A percentile compares a stretch with the other conserved stretches of the same genome.
phyloP scores from a whole-genome alignment of 2,113 vertebrate genomes.

The Muscicapa adusta region DNA sequence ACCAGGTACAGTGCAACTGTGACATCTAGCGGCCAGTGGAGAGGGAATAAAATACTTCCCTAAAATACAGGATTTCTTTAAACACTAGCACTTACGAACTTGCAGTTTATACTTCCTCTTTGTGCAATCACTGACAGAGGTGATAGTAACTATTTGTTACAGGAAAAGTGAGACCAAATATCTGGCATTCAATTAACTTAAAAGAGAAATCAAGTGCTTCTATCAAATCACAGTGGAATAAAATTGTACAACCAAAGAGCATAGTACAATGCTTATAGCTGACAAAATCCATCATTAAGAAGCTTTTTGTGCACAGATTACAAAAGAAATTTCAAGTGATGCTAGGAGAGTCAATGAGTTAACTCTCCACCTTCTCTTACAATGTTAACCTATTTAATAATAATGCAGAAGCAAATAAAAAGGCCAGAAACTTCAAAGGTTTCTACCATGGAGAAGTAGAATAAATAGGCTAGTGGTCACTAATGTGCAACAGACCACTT shows the following conservation, averaged over 20 bases:
- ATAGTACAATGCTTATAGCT: background rate
- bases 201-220: background rate
- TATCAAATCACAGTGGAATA: background rate
- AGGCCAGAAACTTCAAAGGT: background rate
- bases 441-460: background rate
- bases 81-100: background rate
- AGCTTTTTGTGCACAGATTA: background rate
- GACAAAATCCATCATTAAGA: background rate
- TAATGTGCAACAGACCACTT: background rate
- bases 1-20: background rate
- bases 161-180: background rate
- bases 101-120: background rate
- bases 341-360: background rate
- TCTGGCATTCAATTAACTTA: background rate
- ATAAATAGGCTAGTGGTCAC: background rate
- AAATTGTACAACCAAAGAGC: background rate
- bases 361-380: background rate
- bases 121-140: background rate
- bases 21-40: conserved; percentile 64
- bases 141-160: background rate
- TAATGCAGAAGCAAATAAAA: background rate
- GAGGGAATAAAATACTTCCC: background rate
- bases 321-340: background rate
- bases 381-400: background rate
- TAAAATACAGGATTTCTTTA: background rate